Base-by-base conservation (phyloP, 2,888 invertebrate genomes). In the Synanthedon andrenaeformis region DNA sequence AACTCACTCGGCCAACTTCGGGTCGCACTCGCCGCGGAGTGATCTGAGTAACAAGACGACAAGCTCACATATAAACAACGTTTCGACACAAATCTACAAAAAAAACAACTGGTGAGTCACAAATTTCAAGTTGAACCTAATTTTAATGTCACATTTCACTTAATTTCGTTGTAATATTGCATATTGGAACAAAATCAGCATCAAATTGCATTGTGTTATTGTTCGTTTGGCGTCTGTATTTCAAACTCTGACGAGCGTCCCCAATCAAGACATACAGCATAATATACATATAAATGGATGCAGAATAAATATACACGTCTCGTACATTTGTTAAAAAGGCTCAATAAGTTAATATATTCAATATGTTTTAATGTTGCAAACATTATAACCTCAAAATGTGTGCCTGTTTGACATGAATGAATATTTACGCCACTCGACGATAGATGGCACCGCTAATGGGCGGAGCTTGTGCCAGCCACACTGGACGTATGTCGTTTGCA, bases 1-100 rank as follows among this genome's bases (percentile, higher is more conserved):
- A 62, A 60, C 59, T 55, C 62, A 60, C 60, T 80, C 79, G 78
- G 75, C 70, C 65, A 66, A 65, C 72, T 73, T 79, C 85, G 80
- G 70, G 65, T 64, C 72, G 59, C 64, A 69, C 75, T 70, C 64
- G 63, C 58, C 59, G 62, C 69, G 69, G 74, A 70, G 74, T 75
- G 81, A 79, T 65, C 76, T 80, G 86, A 82, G 85, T 79, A 74
- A 84, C 81, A 83, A 70, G 51, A 41, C 52, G 11, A 35, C 35
- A 35, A 51, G 49, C 45, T n/a, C 13, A 12, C 17, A 48, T 8
- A 14, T 48, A 35, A 48, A 17, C 48, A 8, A 12, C 41, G 45
- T 58, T 64, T 58, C 55, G 53, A 52, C n/a, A n/a, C 14, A 13
- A 13, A 14, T 45, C 6, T 3, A 13, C 14, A 8, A n/a, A 45